These are phyloP conservation scores for Heliconius ismenius DNA, from an alignment of 2,888 invertebrate species.

Conservation along the genomic window DNA sequence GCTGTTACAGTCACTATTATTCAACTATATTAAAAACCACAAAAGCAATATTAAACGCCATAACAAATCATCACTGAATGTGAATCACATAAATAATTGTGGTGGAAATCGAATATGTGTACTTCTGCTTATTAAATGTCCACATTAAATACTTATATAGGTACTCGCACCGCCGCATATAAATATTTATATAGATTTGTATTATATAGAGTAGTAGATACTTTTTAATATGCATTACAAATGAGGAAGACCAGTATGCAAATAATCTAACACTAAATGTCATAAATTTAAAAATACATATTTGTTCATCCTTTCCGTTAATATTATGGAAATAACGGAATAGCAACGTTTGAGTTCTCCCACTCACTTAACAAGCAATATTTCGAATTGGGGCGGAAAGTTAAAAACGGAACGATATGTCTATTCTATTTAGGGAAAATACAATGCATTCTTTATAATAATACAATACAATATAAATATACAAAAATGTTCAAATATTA, in stretches of 20 bases:
- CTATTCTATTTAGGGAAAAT: too few species aligned
- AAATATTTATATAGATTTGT: too few species aligned
- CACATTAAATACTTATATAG: too few species aligned
- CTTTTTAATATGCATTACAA: neutral
- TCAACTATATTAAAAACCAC: neutral
- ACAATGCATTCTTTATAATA: too few species aligned
- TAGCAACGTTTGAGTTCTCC: neutral
- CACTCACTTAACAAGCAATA: neutral
- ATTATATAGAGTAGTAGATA: neutral
- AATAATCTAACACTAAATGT: neutral
- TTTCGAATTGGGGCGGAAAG: too few species aligned
- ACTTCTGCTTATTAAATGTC: neutral
- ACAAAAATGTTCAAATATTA: too few species aligned
- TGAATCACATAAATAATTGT: conserved; percentile 10
- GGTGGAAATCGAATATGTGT: neutral
- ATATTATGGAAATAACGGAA: neutral
- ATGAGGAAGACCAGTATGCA: neutral
- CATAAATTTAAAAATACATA: too few species aligned
- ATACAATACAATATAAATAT: too few species aligned
- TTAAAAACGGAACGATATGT: too few species aligned
- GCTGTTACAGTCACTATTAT: neutral
- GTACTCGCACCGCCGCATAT: too few species aligned
- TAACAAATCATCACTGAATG: neutral
- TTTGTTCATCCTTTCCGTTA: too few species aligned
- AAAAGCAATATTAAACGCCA: neutral